Evolutionary conservation across 2,888 invertebrate species (phyloP), one percentile per base, ranked within the genome.

Genomic region (Tipula confusa): DNA sequence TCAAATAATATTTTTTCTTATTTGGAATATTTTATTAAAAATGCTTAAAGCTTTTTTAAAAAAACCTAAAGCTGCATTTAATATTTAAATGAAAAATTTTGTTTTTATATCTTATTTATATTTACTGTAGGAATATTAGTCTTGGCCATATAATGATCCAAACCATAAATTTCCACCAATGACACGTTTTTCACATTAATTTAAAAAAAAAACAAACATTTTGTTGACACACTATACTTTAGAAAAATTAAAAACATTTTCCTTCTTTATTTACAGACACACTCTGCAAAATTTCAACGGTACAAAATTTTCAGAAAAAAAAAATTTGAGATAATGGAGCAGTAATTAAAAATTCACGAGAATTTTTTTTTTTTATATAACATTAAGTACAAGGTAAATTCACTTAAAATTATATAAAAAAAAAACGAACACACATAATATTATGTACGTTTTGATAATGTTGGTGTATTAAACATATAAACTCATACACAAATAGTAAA

Each of bases 271-370:
- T 43, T 43, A 15, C 43, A 43, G 43, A n/a, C 15, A 15, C 5
- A n/a, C 7, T 9, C 24, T 24, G 24, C 6, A 64, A 24, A 9
- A 64, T 64, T 64, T 24, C 64, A n/a, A 64, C 64, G 64, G 24
- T 64, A 24, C 9, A 64, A 24, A 64, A 64, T 64, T 24, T 24
- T 9, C 24, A 43, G 31, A 9, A 1, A 64, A 64, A n/a, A n/a
- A n/a, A 64, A 64, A 64, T 64, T 64, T 64, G 24, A 64, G 64
- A 24, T 64, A 64, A 64, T 64, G 64, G 64, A 24, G 64, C 18
- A 24, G 64, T 64, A 64, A 64, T 64, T 64, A 64, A 64, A 64
- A 64, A 64, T 64, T 64, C 64, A 64, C 64, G 64, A 24, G 24
- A 24, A 64, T 24, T 64, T 64, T 24, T 11, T 24, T 64, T 64